These are phyloP conservation scores for Ammodytes marinus DNA, from an alignment of 2,113 vertebrate species.

Conservation along the genomic window DNA sequence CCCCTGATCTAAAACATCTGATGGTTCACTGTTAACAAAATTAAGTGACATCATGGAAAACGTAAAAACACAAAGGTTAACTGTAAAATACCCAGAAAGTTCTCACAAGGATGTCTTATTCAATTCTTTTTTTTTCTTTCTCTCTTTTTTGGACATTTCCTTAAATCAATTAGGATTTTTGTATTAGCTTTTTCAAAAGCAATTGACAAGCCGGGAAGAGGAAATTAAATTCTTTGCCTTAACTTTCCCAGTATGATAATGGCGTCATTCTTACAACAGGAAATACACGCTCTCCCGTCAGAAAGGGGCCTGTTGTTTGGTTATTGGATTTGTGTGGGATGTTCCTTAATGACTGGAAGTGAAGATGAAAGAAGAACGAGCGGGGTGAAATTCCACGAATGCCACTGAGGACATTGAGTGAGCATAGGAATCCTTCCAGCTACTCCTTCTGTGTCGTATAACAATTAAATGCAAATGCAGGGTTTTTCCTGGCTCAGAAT, in stretches of 20 bases:
- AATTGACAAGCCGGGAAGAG: conserved; percentile 21
- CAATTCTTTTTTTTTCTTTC: no score
- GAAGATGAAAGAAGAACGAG: conserved; percentile 70
- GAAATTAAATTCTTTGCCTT: conserved; percentile 51
- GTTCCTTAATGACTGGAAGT: conserved; percentile 66
- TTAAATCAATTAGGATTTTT: neutral
- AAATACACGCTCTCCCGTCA: conserved; percentile 47
- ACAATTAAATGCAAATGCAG: conserved; percentile 46
- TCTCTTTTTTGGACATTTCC: no score
- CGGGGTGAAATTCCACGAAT: conserved; percentile 59
- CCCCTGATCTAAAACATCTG: neutral
- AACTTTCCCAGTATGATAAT: conserved; percentile 64
- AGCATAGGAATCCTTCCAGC: conserved; percentile 40
- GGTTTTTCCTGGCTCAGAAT: no score
- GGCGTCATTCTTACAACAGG: conserved; percentile 70
- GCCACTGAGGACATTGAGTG: conserved; percentile 43
- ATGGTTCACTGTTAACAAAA: conserved; percentile 36
- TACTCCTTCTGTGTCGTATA: conserved; percentile 19
- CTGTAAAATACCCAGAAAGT: neutral
- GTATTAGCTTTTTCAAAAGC: neutral
- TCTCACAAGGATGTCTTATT: neutral
- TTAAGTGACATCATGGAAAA: conserved; percentile 33
- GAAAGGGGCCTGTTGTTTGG: conserved; percentile 58
- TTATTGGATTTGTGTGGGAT: conserved; percentile 77
- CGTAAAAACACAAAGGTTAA: conserved; percentile 25